phyloP scores from a whole-genome alignment of 2,888 invertebrate species.

The Hymenopus coronatus region DNA sequence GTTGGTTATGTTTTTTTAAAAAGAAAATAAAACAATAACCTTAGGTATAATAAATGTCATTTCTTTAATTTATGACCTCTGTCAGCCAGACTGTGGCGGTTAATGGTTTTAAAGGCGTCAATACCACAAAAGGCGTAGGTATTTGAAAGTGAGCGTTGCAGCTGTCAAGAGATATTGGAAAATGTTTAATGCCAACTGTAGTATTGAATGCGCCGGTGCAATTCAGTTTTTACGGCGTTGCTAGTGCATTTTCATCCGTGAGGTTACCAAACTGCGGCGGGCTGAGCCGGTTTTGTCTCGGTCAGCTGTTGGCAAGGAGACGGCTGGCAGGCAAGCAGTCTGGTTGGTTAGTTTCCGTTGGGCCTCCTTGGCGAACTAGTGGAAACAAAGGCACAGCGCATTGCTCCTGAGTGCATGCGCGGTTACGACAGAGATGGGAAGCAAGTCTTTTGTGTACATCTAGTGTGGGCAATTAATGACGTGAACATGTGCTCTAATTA shows the following conservation, averaged over 20 bases:
- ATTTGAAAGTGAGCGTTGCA: too few species aligned
- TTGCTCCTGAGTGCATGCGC: background rate
- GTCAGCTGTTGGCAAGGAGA: slow-evolving; percentile 6
- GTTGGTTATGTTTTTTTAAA: too few species aligned
- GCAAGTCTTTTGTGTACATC: background rate
- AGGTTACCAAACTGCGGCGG: background rate
- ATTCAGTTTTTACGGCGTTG: background rate
- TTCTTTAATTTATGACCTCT: too few species aligned
- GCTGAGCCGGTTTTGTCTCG: background rate
- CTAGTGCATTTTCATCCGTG: background rate
- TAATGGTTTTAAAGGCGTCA: too few species aligned
- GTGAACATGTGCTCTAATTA: background rate
- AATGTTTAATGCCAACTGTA: too few species aligned
- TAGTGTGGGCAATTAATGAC: background rate
- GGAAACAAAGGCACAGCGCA: background rate
- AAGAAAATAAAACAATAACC: too few species aligned
- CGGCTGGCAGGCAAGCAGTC: background rate
- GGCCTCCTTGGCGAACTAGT: background rate
- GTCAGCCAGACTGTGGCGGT: too few species aligned
- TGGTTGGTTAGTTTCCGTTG: background rate
- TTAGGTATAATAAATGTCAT: too few species aligned
- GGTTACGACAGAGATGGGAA: background rate
- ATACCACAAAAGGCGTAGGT: too few species aligned
- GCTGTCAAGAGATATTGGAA: too few species aligned
- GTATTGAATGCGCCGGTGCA: background rate